Evolutionary conservation across 1,140 invertebrate species (phyloP).

Genomic region (Ditylenchus dipsaci): DNA sequence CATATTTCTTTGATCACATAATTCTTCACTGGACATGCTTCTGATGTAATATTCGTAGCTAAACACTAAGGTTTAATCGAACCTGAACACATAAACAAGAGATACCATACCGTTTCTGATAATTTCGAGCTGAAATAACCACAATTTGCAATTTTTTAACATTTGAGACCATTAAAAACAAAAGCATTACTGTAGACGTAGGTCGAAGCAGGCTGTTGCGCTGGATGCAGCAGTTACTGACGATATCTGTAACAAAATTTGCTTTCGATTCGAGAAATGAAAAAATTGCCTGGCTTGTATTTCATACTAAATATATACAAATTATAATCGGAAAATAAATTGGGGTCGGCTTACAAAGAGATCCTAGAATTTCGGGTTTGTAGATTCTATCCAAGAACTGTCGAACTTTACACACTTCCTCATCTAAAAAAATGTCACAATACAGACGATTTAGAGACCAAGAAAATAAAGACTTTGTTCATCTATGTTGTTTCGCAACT

Average conservation of each 20-base stretch:
- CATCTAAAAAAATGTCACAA: neutral
- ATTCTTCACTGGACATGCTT: too few species aligned
- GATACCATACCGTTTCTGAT: too few species aligned
- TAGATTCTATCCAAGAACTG: neutral
- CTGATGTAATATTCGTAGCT: too few species aligned
- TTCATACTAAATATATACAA: neutral
- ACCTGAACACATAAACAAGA: too few species aligned
- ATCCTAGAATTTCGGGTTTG: neutral
- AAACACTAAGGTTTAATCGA: too few species aligned
- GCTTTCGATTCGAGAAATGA: neutral
- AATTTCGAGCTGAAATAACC: too few species aligned
- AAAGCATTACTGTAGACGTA: conserved; percentile 7
- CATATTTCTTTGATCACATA: too few species aligned
- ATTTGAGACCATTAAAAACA: neutral
- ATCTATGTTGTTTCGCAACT: neutral
- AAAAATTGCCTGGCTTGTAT: neutral
- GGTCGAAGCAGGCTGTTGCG: conserved; percentile 4
- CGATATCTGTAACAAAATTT: neutral
- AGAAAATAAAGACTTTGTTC: too few species aligned
- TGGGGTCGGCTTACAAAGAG: too few species aligned
- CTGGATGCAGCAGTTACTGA: conserved; percentile 6
- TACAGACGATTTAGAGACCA: too few species aligned
- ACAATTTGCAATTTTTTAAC: too few species aligned
- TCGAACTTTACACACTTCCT: neutral
- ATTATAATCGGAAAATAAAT: too few species aligned